Base-by-base conservation (phyloP, 2,888 invertebrate genomes). In the Osmoderma eremita region DNA sequence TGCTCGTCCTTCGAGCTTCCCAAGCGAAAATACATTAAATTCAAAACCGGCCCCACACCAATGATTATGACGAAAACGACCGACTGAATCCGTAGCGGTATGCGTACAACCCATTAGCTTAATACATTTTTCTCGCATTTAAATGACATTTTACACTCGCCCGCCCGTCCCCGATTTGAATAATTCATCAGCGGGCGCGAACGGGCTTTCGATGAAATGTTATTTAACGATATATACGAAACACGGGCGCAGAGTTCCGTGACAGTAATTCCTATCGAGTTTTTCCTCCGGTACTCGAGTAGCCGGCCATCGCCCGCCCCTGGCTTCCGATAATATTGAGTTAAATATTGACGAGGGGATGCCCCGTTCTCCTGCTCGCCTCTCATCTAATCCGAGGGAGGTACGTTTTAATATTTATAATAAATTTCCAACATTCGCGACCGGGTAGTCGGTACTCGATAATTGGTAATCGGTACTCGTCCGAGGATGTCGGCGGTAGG, bases 71-170 rank as follows among this genome's bases (percentile, higher is more conserved):
- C 30, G 30, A 30, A 10, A 30, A 30, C 6, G 10, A 10, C 30
- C 30, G 30, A 10, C 6, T 1, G 2, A 30, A 30, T 30, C 30
- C 30, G 3, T 30, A 30, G 10, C 30, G 30, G 30, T 30, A 30
- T 10, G 30, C 5, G 8, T 5, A 30, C 15, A 51, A 51, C 30
- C 50, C 54, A 39, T 56, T 56, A 56, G 38, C 41, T 56, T 56
- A 56, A 56, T 20, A 56, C 54, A 56, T 56, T 56, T 41, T 41
- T 39, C 54, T 56, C 41, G 54, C 41, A 56, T 56, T 53, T 56
- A 56, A 56, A 56, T 56, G 41, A 39, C 54, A n/a, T 56, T 56
- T 56, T 56, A 56, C 54, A 56, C 54, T n/a, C 18, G 39, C 39
- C 41, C 10, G 10, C 8, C 18, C 12, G 17, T 36, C 36, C 17